Base-by-base conservation (phyloP, 1,140 invertebrate species). In the Temnothorax nylanderi region DNA sequence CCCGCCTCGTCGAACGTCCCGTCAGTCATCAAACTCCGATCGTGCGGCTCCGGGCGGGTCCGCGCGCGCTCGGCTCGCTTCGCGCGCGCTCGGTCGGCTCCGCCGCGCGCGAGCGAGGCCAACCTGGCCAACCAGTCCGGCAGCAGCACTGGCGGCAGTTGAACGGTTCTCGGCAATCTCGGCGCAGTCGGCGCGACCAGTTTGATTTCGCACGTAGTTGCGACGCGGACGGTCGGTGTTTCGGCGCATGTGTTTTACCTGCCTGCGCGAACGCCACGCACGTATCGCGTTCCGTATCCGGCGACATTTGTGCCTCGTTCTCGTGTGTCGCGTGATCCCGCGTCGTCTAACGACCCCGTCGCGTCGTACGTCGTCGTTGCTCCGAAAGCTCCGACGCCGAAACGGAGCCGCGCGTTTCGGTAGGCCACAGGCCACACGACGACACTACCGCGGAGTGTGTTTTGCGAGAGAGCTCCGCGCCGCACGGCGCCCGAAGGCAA, bases 51-150 rank as follows among this genome's bases (percentile, higher is more conserved):
- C 89, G 89, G 13, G 21, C 56, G 21, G 0, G 2, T 32, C 60
- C 86, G 86, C 0, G 32, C 44, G 54, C 64, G 54, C 72, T 90
- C 91, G 90, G 37, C 2, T 62, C 34, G n/a, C 58, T 58, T 64
- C 92, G 91, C 21, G 34, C 56, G 47, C 49, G 49, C 80, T 90
- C 91, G 90, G 60, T 10, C 58, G 34, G 16, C 62, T 72, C 65
- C 92, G 91, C 34, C 65, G 65, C 65, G 32, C 62, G 21, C 81
- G 65, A 91, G 92, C 94, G 92, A 94, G 93, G 93, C 94, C 92
- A 95, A 94, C 93, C 92, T 94, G 93, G 93, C 94, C 92, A 95
- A 94, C 93, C 92, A 92, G 92, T 94, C 92, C 65, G 10, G 65
- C 18, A 78, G 86, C 89, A 80, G 90, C 44, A 10, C 44, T 10